A percentile compares a stretch with the other conserved stretches of the same genome.
phyloP scores from a whole-genome alignment of 1,140 invertebrate genomes.

The Bradynema listronoti region DNA sequence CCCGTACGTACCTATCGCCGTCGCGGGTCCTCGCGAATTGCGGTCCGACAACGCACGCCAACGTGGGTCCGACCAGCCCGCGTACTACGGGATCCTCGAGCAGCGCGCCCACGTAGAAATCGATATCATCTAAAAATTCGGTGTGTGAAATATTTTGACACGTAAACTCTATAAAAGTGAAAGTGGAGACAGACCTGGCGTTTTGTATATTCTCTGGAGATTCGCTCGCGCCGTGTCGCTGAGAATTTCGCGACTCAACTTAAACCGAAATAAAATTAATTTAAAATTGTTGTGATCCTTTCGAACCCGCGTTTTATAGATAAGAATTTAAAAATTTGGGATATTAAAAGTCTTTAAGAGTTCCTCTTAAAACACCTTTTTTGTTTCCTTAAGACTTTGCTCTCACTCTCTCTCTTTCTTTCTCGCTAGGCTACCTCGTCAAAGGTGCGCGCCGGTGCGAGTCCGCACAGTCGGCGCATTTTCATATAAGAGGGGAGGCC shows the following conservation, averaged over 20 bases:
- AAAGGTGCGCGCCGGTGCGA: slow-evolving; percentile 67
- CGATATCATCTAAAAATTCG: slow-evolving; percentile 43
- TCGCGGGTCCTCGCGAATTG: slow-evolving; percentile 70
- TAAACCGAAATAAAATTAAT: background rate
- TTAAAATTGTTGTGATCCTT: too few species aligned
- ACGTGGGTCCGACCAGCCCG: slow-evolving; percentile 65
- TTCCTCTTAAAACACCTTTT: too few species aligned
- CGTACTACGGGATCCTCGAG: slow-evolving; percentile 54
- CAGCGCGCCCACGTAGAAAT: slow-evolving; percentile 54
- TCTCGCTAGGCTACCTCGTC: too few species aligned
- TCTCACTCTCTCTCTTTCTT: too few species aligned
- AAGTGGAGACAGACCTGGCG: slow-evolving; percentile 15
- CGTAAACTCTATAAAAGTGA: background rate
- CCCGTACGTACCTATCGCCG: slow-evolving; percentile 63
- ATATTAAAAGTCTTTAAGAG: too few species aligned
- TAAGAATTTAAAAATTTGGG: too few species aligned
- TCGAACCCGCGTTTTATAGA: too few species aligned
- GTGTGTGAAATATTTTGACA: background rate
- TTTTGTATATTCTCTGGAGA: slow-evolving; percentile 40
- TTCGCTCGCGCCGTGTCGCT: slow-evolving; percentile 36
- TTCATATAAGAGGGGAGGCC: slow-evolving; percentile 66
- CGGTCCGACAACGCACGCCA: slow-evolving; percentile 88
- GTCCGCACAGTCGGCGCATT: slow-evolving; percentile 71
- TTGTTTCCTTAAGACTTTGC: too few species aligned
- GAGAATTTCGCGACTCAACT: slow-evolving; percentile 53